Evolutionary conservation across 2,888 invertebrate genomes (phyloP).

Genomic region (Ophion slaviceki): DNA sequence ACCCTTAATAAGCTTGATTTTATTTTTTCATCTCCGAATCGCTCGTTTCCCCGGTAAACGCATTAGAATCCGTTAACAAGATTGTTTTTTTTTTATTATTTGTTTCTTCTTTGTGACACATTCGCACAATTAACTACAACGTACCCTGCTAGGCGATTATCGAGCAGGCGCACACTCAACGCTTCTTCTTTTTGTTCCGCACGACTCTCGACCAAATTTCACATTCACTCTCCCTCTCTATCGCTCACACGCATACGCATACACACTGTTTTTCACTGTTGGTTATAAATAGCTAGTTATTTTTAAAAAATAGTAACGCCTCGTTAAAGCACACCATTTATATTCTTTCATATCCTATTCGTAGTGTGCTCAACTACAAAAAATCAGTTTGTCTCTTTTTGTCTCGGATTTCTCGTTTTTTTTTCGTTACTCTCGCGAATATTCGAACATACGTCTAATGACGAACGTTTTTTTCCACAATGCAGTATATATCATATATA

Average conservation of each 20-base stretch:
- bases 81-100: not conserved
- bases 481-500: constrained; percentile 70
- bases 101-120: constrained; percentile 28
- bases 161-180: constrained; percentile 45
- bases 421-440: constrained; percentile 52
- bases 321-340: constrained; percentile 68
- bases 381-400: constrained; percentile 63
- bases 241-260: constrained; percentile 1
- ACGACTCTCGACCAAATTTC: constrained; percentile 44
- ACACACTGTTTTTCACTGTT: constrained; percentile 49
- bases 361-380: constrained; percentile 70
- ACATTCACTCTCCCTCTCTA: constrained; percentile 40
- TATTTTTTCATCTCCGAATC: constrained; percentile 26
- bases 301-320: constrained; percentile 79
- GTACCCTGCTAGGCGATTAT: constrained; percentile 58
- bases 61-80: constrained; percentile 28
- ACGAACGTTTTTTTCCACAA: constrained; percentile 67
- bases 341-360: constrained; percentile 56
- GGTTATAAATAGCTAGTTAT: constrained; percentile 78
- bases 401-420: constrained; percentile 60
- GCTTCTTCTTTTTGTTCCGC: constrained; percentile 9
- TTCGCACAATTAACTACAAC: constrained; percentile 58
- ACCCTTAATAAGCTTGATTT: constrained; percentile 32
- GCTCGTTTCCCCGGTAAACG: constrained; percentile 36
- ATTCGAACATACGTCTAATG: constrained; percentile 61